These are phyloP conservation scores for Oegoconia quadripuncta DNA, from an alignment of 2,888 invertebrate genomes.

Conservation along the genomic window DNA sequence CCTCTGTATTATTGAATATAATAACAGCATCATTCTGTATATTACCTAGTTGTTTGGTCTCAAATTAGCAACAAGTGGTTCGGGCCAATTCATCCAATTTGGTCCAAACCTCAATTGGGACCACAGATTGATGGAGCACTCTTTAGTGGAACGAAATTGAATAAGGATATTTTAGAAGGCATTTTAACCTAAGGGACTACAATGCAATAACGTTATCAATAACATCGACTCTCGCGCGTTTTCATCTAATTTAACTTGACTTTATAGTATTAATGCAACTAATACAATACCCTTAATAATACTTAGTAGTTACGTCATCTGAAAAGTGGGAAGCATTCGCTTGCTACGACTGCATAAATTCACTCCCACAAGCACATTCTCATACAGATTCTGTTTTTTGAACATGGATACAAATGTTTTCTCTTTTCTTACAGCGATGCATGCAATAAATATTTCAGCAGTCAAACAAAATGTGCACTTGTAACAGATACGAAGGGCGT, in stretches of 20 bases:
- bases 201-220: neutral
- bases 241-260: no score
- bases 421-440: neutral
- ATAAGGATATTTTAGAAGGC: neutral
- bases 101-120: slow-evolving; percentile 32
- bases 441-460: slow-evolving; percentile 16
- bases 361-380: no score
- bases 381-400: no score
- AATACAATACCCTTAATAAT: no score
- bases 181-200: neutral
- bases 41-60: slow-evolving; percentile 23
- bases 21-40: neutral
- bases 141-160: slow-evolving; percentile 6
- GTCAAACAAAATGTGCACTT: slow-evolving; percentile 26
- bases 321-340: no score
- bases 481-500: slow-evolving; percentile 38
- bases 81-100: slow-evolving; percentile 35
- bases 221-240: no score
- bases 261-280: no score
- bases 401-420: neutral
- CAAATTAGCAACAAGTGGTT: slow-evolving; percentile 52
- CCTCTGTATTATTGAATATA: no score
- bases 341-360: no score
- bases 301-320: no score
- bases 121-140: slow-evolving; percentile 42